Conservation (phyloP, 2,797 vertebrate genomes). For the Cottoperca gobio region DNA sequence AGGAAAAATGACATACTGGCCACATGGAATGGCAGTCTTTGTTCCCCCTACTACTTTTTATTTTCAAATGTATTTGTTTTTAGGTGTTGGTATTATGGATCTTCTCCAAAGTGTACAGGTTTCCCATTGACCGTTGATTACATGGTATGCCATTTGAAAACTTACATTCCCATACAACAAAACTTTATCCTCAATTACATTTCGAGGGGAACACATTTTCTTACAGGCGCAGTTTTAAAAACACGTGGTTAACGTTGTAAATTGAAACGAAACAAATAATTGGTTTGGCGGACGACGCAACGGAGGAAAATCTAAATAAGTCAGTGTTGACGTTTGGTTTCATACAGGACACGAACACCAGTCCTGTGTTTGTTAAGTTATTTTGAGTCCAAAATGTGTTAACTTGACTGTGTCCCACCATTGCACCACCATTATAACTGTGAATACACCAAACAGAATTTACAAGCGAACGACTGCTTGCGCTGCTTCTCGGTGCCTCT, state of each 20-base stretch:
- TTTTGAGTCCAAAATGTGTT: not conserved
- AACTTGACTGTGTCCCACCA: not conserved
- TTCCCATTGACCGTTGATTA: not conserved
- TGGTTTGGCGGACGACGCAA: no score
- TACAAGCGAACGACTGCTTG: not conserved
- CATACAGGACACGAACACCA: no score
- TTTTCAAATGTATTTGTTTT: not conserved
- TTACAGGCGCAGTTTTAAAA: no score
- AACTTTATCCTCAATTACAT: no score
- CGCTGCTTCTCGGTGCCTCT: not conserved
- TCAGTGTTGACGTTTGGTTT: no score
- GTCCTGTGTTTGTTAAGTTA: no score
- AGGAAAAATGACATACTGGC: not conserved
- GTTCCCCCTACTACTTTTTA: not conserved
- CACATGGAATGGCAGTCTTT: not conserved
- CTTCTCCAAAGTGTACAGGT: not conserved
- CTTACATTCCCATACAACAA: not conserved
- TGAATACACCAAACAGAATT: not conserved
- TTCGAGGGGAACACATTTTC: no score
- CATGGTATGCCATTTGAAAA: not conserved
- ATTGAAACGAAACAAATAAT: no score
- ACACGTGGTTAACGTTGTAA: no score
- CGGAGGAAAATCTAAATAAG: no score
- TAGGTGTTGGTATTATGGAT: not conserved
- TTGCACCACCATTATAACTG: not conserved